These are phyloP conservation scores for Dicrostonyx torquatus DNA, from an alignment of 2,797 vertebrate species.

Conservation along the genomic window DNA sequence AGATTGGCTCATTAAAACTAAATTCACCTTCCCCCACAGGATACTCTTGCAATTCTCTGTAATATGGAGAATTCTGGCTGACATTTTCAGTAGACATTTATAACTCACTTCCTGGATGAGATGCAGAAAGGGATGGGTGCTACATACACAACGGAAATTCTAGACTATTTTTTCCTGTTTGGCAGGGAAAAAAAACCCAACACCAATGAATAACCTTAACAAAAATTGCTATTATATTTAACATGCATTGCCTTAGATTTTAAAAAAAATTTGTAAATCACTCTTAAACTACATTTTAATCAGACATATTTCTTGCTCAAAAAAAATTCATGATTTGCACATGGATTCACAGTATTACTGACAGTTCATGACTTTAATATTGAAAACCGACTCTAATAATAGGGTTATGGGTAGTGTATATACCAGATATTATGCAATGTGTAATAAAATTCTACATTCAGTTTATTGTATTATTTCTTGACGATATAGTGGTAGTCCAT, in stretches of 20 bases:
- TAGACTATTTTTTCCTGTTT: not conserved
- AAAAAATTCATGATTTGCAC: slow-evolving; percentile 67
- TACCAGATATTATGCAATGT: not conserved
- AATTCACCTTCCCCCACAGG: slow-evolving; percentile 59
- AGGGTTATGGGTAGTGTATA: slow-evolving; percentile 32
- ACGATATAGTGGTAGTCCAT: not conserved
- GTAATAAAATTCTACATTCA: slow-evolving; percentile 31
- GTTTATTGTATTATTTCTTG: slow-evolving; percentile 47
- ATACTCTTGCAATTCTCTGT: slow-evolving; percentile 57
- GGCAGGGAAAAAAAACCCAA: slow-evolving; percentile 27
- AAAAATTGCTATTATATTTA: slow-evolving; percentile 30
- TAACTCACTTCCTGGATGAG: slow-evolving; percentile 62
- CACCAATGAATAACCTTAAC: slow-evolving; percentile 39
- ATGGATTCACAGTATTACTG: slow-evolving; percentile 62
- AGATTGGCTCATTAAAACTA: slow-evolving; percentile 78
- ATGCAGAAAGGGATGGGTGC: slow-evolving; percentile 38
- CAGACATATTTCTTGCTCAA: slow-evolving; percentile 70
- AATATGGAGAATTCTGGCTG: slow-evolving; percentile 67
- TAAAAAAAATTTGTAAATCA: slow-evolving; percentile 72
- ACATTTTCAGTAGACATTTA: slow-evolving; percentile 73
- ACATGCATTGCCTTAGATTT: slow-evolving; percentile 49
- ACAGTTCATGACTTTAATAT: slow-evolving; percentile 74
- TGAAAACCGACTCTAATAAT: slow-evolving; percentile 70
- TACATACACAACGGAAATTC: not conserved
- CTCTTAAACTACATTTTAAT: slow-evolving; percentile 79